Percentiles rank a stretch among this genome's conserved stretches.
phyloP scores from a whole-genome alignment of 2,797 vertebrate species.

The Nannoperca obscura region DNA sequence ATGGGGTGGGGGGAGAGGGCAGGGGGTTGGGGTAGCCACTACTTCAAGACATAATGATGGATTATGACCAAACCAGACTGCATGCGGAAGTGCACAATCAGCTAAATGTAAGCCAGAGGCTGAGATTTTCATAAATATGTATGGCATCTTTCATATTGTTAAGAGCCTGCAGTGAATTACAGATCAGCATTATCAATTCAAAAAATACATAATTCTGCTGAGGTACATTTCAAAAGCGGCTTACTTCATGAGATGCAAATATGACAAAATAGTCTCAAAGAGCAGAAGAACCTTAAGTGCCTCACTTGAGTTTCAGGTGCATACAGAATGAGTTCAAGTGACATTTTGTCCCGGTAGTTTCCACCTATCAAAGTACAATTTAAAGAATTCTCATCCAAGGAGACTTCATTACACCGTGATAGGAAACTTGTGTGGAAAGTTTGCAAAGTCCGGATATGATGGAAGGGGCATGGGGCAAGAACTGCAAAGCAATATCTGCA shows the following conservation, averaged over 20 bases:
- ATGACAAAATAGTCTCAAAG: conserved; percentile 62
- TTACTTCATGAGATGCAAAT: conserved; percentile 71
- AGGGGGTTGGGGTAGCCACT: conserved; percentile 29
- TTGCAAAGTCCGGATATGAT: conserved; percentile 60
- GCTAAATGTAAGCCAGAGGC: conserved; percentile 78
- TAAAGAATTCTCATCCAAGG: conserved; percentile 49
- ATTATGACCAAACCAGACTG: conserved; percentile 79
- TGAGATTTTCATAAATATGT: conserved; percentile 84
- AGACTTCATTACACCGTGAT: conserved; percentile 40
- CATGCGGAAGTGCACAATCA: conserved; percentile 78
- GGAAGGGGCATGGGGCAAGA: conserved; percentile 57
- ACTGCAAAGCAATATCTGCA: conserved; percentile 64
- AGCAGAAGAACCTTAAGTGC: conserved; percentile 54
- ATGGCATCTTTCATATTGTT: conserved; percentile 79
- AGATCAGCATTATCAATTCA: conserved; percentile 79
- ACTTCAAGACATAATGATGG: conserved; percentile 81
- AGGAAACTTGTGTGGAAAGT: conserved; percentile 65
- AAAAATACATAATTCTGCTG: conserved; percentile 73
- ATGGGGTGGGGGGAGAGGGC: neutral
- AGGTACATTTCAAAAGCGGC: conserved; percentile 70
- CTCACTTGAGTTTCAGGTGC: conserved; percentile 68
- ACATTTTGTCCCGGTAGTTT: conserved; percentile 64
- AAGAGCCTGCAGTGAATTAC: conserved; percentile 76
- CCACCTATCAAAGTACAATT: conserved; percentile 58
- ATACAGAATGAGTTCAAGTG: conserved; percentile 64